phyloP scores from a whole-genome alignment of 2,888 invertebrate genomes.

The Capitulum mitella region DNA sequence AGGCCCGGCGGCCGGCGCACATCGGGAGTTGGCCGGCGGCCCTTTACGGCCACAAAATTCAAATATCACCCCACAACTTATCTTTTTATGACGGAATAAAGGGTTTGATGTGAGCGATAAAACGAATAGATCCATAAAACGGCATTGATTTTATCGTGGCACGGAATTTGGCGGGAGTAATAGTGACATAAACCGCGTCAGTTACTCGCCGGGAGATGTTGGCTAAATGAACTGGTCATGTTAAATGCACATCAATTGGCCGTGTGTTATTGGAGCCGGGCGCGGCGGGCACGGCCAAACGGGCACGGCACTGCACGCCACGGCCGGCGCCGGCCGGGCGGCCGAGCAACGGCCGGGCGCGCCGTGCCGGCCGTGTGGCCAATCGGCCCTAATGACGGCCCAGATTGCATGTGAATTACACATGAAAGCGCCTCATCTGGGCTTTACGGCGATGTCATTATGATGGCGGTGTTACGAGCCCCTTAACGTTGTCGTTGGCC shows the following conservation, averaged over 20 bases:
- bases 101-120: constrained; percentile 23
- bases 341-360: neutral
- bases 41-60: constrained; percentile 15
- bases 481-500: neutral
- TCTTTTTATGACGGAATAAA: constrained; percentile 24
- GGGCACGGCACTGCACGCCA: neutral
- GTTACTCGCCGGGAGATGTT: neutral
- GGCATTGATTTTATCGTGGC: constrained; percentile 24
- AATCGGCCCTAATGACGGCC: neutral
- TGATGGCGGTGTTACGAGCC: neutral
- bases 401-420: constrained; percentile 19
- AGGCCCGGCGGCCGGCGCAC: neutral
- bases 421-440: constrained; percentile 7
- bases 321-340: neutral
- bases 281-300: neutral
- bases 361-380: neutral
- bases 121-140: constrained; percentile 22
- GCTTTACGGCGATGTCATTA: neutral
- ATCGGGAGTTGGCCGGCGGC: neutral
- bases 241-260: neutral
- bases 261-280: neutral
- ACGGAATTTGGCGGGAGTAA: neutral
- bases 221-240: constrained; percentile 22
- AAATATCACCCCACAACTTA: constrained; percentile 23
- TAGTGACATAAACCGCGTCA: neutral